Conservation (phyloP, 2,888 invertebrate species). For the Pammene fasciana region DNA sequence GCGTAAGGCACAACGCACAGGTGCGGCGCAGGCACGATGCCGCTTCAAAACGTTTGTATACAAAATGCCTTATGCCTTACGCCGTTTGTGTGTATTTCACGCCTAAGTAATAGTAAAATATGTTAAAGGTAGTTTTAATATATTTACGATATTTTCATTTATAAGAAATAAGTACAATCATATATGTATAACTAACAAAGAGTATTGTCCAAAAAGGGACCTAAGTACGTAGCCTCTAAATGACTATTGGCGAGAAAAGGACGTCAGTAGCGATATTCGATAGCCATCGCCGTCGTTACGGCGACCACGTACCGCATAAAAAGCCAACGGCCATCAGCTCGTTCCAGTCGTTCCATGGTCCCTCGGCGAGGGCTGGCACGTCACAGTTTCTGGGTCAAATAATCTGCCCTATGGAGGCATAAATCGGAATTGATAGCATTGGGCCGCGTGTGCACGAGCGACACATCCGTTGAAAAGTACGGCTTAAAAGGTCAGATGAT, state of each 20-base stretch:
- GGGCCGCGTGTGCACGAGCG: neutral
- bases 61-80: too few relatives aligned
- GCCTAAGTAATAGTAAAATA: too few relatives aligned
- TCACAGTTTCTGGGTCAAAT: neutral
- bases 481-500: too few relatives aligned
- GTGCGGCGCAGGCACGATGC: too few relatives aligned
- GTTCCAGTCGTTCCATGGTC: slow-evolving; percentile 26
- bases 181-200: neutral
- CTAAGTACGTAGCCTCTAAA: neutral
- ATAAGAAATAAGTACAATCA: neutral
- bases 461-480: too few relatives aligned
- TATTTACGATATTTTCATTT: too few relatives aligned
- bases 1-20: too few relatives aligned
- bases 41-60: too few relatives aligned
- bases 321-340: slow-evolving; percentile 29
- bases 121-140: too few relatives aligned
- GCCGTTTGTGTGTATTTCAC: too few relatives aligned
- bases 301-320: slow-evolving; percentile 33
- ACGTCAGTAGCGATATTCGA: slow-evolving; percentile 7
- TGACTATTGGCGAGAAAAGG: slow-evolving; percentile 4
- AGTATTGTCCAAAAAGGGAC: neutral
- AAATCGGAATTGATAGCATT: neutral
- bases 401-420: neutral
- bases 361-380: slow-evolving; percentile 12
- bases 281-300: slow-evolving; percentile 14